Evolutionary conservation across 2,113 vertebrate genomes (phyloP).

Genomic region (Tylochromis polylepis): DNA sequence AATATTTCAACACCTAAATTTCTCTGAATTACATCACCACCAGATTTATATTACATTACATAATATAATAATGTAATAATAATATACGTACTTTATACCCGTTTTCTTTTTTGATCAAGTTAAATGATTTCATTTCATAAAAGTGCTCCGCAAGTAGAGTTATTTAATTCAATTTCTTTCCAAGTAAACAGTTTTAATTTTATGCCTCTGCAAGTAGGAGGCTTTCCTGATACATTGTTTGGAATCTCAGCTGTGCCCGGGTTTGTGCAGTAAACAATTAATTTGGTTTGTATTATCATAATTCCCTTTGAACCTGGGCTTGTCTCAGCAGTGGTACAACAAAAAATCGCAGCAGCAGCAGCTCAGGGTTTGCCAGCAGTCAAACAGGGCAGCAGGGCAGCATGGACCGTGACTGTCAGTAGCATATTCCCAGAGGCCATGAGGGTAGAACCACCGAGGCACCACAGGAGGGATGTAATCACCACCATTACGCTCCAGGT

Average conservation of each 20-base stretch:
- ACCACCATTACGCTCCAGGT: conserved; percentile 71
- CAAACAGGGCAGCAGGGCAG: conserved; percentile 54
- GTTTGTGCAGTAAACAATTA: conserved; percentile 50
- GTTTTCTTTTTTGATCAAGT: background rate
- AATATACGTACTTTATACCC: background rate
- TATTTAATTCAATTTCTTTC: background rate
- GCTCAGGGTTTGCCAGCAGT: conserved; percentile 31
- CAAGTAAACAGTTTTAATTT: background rate
- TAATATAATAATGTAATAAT: background rate
- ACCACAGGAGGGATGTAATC: conserved; percentile 67
- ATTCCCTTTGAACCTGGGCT: conserved; percentile 53
- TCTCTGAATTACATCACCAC: background rate
- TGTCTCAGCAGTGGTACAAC: conserved; percentile 21
- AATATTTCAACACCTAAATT: background rate
- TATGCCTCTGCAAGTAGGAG: background rate
- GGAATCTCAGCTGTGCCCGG: background rate
- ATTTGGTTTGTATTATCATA: conserved; percentile 49
- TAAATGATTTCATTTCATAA: background rate
- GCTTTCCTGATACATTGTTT: background rate
- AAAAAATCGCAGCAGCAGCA: conserved; percentile 24
- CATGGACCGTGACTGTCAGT: conserved; percentile 63
- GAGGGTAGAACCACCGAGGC: conserved; percentile 32
- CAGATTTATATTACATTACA: background rate
- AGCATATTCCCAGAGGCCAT: conserved; percentile 41
- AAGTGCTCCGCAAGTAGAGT: background rate